Base-by-base conservation (phyloP, 2,888 invertebrate species). In the Eristalis pertinax region DNA sequence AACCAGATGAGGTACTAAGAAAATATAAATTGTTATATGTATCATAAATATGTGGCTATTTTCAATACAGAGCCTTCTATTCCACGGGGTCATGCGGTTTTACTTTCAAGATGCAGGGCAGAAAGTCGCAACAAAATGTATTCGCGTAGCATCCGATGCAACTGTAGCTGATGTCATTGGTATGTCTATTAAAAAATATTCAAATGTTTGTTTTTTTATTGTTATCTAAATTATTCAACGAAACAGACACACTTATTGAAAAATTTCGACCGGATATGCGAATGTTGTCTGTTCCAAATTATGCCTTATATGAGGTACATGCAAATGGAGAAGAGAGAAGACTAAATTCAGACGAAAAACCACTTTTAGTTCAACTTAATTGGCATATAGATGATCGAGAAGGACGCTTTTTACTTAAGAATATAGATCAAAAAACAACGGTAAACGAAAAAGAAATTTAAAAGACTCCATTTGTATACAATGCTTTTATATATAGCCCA, bases 181-280 rank as follows among this genome's bases (percentile, higher is more conserved):
- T 95, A 90, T 50, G 15, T 50, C 13, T 19, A 13, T n/a, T n/a
- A n/a, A 19, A 41, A 92, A 8, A n/a, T 65, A 43, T 24, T 29
- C 4, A 29, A 29, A 29, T 35, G 7, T 5, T 32, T 5, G 32
- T 4, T 32, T 32, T 32, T 32, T 8, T 32, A 2, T 32, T 32
- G 1, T 32, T 5, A 32, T 5, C 2, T 15, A 64, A 56, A 19
- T 32, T 32, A 60, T 41, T 32, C 13, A 72, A 65, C n/a, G 0
- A 50, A 11, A 11, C 92, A 95, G 95, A 97, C 92, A 99, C 98
- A 10, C 95, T 99, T 89, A 98, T 99, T 90, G 99, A 99, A 94
- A 99, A 99, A 94, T 99, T 99, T 94, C 97, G 99, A 91, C 99
- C 99, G 24, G 99, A 99, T 94, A 98, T 99, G 98, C 95, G 98